phyloP scores from a whole-genome alignment of 2,113 vertebrate species.

The Lanius collurio region DNA sequence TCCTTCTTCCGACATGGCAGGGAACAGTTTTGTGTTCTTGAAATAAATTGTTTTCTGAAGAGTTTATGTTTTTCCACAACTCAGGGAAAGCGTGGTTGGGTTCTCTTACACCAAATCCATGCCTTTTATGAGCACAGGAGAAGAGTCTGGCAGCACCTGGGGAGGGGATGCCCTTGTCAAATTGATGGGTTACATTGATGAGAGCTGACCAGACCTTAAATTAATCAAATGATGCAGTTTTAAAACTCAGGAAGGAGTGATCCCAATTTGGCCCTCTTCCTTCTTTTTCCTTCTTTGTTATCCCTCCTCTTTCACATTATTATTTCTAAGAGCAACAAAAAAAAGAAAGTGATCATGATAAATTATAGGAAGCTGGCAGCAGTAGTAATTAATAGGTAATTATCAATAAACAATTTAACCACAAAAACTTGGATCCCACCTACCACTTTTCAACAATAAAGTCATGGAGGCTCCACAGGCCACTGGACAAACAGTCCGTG shows the following conservation, averaged over 20 bases:
- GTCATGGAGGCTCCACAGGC: constrained; percentile 73
- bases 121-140: fast-evolving
- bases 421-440: constrained; percentile 72
- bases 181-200: background rate
- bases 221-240: background rate
- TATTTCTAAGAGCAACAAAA: constrained; percentile 50
- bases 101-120: background rate
- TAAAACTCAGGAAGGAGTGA: constrained; percentile 3
- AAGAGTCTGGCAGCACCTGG: background rate
- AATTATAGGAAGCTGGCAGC: constrained; percentile 72
- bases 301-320: background rate
- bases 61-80: background rate
- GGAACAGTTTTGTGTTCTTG: background rate
- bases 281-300: constrained; percentile 12
- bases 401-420: constrained; percentile 81
- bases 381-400: constrained; percentile 78
- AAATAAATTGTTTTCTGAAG: background rate
- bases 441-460: constrained; percentile 77
- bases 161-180: background rate
- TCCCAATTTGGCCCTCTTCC: background rate
- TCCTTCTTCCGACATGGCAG: background rate
- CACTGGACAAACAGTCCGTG: constrained; percentile 75
- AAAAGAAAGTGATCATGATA: constrained; percentile 30
- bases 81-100: background rate
- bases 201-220: background rate